phyloP scores from a whole-genome alignment of 2,113 vertebrate genomes.

The Acanthochromis polyacanthus region DNA sequence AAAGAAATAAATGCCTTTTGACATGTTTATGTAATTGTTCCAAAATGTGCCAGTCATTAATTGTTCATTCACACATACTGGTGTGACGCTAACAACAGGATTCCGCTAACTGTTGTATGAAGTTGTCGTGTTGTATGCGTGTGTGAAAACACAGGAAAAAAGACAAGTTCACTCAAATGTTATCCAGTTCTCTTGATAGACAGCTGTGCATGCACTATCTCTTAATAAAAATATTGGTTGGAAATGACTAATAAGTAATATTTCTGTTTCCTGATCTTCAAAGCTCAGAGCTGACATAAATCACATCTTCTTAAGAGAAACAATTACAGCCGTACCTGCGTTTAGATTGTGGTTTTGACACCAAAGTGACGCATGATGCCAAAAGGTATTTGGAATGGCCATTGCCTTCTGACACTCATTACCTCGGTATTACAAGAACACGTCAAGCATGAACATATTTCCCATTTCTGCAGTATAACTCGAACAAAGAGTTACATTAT shows the following conservation, averaged over 20 bases:
- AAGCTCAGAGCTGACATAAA: conserved; percentile 37
- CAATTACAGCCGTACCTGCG: conserved; percentile 52
- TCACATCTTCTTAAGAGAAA: conserved; percentile 48
- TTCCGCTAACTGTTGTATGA: neutral
- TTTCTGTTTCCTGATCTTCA: conserved; percentile 24
- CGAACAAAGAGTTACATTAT: conserved; percentile 82
- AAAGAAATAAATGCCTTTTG: conserved; percentile 39
- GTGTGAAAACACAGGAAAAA: neutral
- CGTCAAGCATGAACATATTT: conserved; percentile 80
- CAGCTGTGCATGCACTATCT: neutral
- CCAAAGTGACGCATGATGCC: conserved; percentile 60
- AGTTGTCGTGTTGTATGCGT: neutral
- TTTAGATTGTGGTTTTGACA: conserved; percentile 64
- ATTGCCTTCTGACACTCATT: conserved; percentile 77
- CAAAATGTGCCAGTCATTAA: conserved; percentile 37
- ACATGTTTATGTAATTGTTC: conserved; percentile 48
- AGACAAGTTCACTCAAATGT: conserved; percentile 6
- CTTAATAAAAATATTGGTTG: neutral
- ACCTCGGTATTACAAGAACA: conserved; percentile 77
- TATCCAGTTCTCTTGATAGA: conserved; percentile 14
- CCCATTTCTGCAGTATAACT: conserved; percentile 67
- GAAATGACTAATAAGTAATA: conserved; percentile 22
- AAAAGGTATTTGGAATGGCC: conserved; percentile 73
- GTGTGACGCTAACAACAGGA: neutral
- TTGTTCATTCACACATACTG: conserved; percentile 13